Evolutionary conservation across 2,113 vertebrate genomes (phyloP).

Genomic region (Actenoides hombroni): DNA sequence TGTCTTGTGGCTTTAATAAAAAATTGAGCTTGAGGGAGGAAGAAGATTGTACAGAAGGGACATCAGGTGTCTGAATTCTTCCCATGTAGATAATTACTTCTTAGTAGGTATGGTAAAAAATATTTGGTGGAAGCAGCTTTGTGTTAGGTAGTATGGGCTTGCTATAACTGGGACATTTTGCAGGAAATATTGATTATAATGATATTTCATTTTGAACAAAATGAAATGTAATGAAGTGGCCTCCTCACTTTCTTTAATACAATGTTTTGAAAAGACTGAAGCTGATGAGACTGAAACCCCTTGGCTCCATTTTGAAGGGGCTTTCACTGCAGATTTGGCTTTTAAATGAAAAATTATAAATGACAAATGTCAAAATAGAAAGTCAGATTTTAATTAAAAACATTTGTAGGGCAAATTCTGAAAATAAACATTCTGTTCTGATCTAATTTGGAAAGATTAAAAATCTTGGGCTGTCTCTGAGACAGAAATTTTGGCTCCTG

Average conservation of each 20-base stretch:
- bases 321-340: neutral
- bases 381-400: constrained; percentile 28
- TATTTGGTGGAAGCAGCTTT: neutral
- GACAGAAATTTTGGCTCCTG: constrained; percentile 11
- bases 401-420: neutral
- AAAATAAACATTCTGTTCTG: neutral
- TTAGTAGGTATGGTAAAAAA: neutral
- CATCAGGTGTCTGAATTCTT: neutral
- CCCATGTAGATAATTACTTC: neutral
- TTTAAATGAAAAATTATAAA: constrained; percentile 1
- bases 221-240: neutral
- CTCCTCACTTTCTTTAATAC: neutral
- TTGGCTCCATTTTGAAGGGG: neutral
- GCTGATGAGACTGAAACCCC: neutral
- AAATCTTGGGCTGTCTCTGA: neutral
- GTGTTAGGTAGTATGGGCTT: neutral
- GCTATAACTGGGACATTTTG: neutral
- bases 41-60: neutral
- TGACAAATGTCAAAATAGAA: neutral
- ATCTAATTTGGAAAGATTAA: constrained; percentile 16
- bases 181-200: constrained; percentile 22
- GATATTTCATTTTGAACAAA: constrained; percentile 4
- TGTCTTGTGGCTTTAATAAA: neutral
- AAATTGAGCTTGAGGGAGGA: neutral
- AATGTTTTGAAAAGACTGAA: neutral